Conservation (phyloP, 2,888 invertebrate species). For the Pterostichus madidus region DNA sequence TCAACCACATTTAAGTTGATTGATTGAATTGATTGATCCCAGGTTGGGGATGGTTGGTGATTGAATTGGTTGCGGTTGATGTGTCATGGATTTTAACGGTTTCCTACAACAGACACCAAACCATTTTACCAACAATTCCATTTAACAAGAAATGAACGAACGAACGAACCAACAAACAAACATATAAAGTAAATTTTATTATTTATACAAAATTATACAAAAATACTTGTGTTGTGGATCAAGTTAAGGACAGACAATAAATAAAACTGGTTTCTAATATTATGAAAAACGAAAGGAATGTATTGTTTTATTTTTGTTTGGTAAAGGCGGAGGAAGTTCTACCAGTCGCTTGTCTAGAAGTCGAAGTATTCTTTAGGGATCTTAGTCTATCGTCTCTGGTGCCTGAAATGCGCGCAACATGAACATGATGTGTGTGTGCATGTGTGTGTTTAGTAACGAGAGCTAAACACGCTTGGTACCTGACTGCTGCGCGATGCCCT, state of each 20-base stretch:
- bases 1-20: constrained; percentile 46
- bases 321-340: constrained; percentile 33
- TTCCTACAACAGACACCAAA: constrained; percentile 57
- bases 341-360: constrained; percentile 29
- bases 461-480: constrained; percentile 70
- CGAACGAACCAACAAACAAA: background rate
- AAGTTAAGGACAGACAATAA: constrained; percentile 39
- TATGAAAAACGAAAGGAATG: no score
- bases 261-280: no score
- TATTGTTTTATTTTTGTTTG: constrained; percentile 52
- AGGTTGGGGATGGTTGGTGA: background rate
- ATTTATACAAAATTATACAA: constrained; percentile 52
- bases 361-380: constrained; percentile 30
- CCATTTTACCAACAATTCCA: background rate
- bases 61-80: constrained; percentile 28
- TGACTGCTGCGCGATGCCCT: constrained; percentile 75
- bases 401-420: background rate
- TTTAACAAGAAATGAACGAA: background rate
- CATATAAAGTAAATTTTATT: constrained; percentile 40
- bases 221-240: constrained; percentile 35
- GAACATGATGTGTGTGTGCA: no score
- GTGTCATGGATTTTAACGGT: constrained; percentile 64
- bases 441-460: no score
- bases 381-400: constrained; percentile 44
- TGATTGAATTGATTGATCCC: constrained; percentile 3